Conservation (phyloP, 2,113 vertebrate genomes). For the Spea multiplicata region DNA sequence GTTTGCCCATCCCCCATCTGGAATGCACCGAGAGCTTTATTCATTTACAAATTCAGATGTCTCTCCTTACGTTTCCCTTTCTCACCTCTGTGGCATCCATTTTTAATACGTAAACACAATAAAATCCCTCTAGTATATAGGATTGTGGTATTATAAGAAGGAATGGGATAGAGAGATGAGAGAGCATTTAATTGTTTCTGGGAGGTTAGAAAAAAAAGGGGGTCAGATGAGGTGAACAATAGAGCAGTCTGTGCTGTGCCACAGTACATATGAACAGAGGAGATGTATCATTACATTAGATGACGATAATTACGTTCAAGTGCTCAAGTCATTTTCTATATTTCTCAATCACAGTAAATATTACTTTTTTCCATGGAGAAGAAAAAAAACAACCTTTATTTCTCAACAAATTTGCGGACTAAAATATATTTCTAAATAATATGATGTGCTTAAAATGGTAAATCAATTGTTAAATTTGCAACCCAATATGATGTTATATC, state of each 20-base stretch:
- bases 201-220: not conserved
- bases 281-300: not conserved
- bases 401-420: too few relatives aligned
- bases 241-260: not conserved
- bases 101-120: not conserved
- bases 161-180: not conserved
- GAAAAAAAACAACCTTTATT: too few relatives aligned
- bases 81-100: not conserved
- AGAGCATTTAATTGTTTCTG: not conserved
- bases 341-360: too few relatives aligned
- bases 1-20: not conserved
- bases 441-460: too few relatives aligned
- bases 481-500: too few relatives aligned
- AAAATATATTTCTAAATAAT: too few relatives aligned
- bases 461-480: too few relatives aligned
- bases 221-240: not conserved
- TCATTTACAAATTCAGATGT: not conserved
- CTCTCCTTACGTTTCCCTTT: not conserved
- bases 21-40: not conserved
- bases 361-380: too few relatives aligned
- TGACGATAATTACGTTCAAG: not conserved
- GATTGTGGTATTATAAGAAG: not conserved
- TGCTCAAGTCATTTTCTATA: not conserved
- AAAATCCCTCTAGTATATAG: not conserved
- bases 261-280: not conserved